phyloP scores from a whole-genome alignment of 1,140 invertebrate genomes.

The Drosophila nikananu region DNA sequence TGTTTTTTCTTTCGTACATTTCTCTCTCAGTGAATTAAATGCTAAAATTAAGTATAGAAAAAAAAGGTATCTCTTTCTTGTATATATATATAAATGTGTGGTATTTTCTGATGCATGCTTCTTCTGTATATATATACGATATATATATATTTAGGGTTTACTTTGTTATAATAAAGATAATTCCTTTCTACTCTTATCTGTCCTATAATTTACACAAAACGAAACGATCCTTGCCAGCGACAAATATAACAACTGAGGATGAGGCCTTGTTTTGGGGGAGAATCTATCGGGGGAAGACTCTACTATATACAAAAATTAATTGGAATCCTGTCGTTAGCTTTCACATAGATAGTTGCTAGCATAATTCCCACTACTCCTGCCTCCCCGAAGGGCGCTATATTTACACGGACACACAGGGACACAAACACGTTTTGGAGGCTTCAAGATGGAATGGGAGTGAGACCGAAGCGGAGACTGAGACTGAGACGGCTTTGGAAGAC shows the following conservation, averaged over 20 bases:
- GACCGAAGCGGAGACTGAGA: neutral
- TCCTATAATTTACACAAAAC: conserved; percentile 25
- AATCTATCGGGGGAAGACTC: conserved; percentile 5
- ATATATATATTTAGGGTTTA: conserved; percentile 20
- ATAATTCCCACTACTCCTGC: conserved; percentile 11
- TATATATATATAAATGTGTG: conserved; percentile 21
- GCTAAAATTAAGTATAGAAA: conserved; percentile 63
- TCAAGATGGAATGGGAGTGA: conserved; percentile 5
- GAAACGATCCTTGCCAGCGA: conserved; percentile 25
- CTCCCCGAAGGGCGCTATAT: neutral
- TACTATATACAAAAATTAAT: conserved; percentile 37
- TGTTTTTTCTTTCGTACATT: conserved; percentile 28
- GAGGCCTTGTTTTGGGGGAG: neutral
- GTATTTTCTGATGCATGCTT: conserved; percentile 29
- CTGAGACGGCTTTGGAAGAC: conserved; percentile 36
- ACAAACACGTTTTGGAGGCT: conserved; percentile 4
- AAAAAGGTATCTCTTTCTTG: conserved; percentile 32
- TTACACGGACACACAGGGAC: conserved; percentile 14
- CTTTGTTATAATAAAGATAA: conserved; percentile 19
- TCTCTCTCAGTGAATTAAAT: conserved; percentile 39
- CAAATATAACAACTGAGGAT: conserved; percentile 18
- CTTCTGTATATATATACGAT: conserved; percentile 12
- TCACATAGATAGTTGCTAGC: conserved; percentile 38
- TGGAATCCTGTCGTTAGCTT: conserved; percentile 28
- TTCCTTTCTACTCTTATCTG: neutral